Conservation (phyloP, 2,797 vertebrate genomes). For the Phalanger gymnotis region DNA sequence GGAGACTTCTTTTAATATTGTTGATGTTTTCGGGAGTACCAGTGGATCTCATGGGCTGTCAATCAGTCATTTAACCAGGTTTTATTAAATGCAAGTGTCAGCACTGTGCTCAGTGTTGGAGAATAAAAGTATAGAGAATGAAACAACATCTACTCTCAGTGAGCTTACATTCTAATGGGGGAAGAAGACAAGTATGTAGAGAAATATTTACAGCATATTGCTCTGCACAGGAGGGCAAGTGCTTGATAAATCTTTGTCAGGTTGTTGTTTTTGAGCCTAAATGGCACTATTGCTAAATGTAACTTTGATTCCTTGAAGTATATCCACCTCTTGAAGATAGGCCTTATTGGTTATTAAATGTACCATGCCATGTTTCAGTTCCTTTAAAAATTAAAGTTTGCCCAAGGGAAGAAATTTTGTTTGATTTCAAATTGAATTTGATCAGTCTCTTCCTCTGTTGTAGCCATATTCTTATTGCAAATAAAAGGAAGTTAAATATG, state of each 20-base stretch:
- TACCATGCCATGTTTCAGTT: not conserved
- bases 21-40: not conserved
- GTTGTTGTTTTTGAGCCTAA: not conserved
- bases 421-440: conserved; percentile 50
- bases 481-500: not conserved
- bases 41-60: not conserved
- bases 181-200: not conserved
- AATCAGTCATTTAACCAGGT: not conserved
- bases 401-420: conserved; percentile 16
- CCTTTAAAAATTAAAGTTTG: conserved; percentile 18
- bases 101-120: not conserved
- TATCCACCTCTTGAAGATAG: not conserved
- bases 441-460: not conserved
- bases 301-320: not conserved
- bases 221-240: not conserved
- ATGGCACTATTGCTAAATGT: not conserved
- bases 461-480: not conserved
- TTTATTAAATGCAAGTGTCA: not conserved
- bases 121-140: not conserved
- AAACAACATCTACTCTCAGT: not conserved
- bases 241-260: not conserved
- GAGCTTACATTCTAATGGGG: not conserved
- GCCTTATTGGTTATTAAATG: conserved; percentile 28
- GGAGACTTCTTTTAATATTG: not conserved
- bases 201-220: not conserved